Evolutionary conservation across 2,888 invertebrate genomes (phyloP), one percentile per base, ranked within the genome.

Genomic region (Pyrrhosoma nymphula): DNA sequence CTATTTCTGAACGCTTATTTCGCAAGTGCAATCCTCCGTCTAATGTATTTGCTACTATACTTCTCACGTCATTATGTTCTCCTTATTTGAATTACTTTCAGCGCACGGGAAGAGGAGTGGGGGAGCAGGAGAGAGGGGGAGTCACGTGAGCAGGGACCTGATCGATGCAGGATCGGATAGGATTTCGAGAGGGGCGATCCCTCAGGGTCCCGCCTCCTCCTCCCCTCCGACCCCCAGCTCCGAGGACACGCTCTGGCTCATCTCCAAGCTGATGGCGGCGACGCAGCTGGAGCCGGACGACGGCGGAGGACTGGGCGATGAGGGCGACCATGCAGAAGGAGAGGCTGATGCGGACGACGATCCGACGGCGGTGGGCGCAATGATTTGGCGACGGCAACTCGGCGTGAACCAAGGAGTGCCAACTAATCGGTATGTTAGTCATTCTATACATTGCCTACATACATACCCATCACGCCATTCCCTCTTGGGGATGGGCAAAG

Each of bases 61-160:
- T 8, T 8, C 4, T 47, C 47, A 47, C 2, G 47, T 8, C 47
- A 8, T 60, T 60, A 20, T 10, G 60, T 20, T 10, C 60, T 60
- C 16, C 12, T 60, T 14, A 47, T 47, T 47, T 47, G 47, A 47
- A 47, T 47, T 47, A 47, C 95, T 97, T 97, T 18, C 97, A 98
- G 98, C 98, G 56, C 98, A 98, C 96, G 98, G 98, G 35, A 98
- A 98, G 96, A 97, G 98, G 55, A 98, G 97, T 18, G 97, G 97
- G 56, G 97, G 97, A 95, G 96, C 96, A 0, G 96, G 97, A 4
- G 91, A 95, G 47, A 69, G 69, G 20, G 26, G 69, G 0, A 69
- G 69, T n/a, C 26, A 82, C 26, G 82, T 82, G 82, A 35, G 35
- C 82, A 14, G 26, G 18, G 82, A 82, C 3, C 23, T 8, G 26